Evolutionary conservation across 2,797 vertebrate species (phyloP).

Genomic region (Limnodromus scolopaceus): DNA sequence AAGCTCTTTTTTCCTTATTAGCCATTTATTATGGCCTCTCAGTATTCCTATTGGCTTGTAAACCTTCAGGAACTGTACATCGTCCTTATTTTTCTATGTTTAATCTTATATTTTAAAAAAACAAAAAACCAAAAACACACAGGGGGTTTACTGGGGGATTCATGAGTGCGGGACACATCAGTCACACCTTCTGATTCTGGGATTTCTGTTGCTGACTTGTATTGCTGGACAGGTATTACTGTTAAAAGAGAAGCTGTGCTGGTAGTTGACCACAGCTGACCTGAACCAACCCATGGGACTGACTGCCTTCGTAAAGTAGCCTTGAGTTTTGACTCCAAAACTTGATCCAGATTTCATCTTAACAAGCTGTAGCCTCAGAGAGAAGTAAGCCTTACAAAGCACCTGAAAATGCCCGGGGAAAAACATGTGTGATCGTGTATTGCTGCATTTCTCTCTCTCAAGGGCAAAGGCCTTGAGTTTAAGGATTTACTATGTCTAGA

Average conservation of each 20-base stretch:
- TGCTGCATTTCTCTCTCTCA: not conserved
- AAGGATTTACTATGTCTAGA: slow-evolving; percentile 48
- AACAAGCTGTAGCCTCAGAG: not conserved
- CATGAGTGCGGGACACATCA: not conserved
- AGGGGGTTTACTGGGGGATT: not conserved
- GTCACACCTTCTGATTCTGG: not conserved
- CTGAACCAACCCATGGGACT: not conserved
- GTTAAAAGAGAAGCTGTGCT: not conserved
- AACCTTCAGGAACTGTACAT: not conserved
- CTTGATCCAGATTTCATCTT: not conserved
- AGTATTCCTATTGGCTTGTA: not conserved
- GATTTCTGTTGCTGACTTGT: not conserved
- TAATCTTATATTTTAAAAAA: not conserved
- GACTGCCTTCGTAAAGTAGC: fast-evolving
- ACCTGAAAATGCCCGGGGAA: not conserved
- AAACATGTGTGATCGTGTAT: fast-evolving
- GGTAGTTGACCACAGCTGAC: not conserved
- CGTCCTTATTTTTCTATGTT: not conserved
- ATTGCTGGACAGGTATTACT: not conserved
- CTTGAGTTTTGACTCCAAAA: not conserved
- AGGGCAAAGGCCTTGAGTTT: slow-evolving; percentile 16
- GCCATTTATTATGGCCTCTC: not conserved
- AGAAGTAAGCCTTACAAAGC: not conserved
- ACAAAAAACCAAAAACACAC: too few species aligned
- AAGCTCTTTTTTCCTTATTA: not conserved